A percentile compares a stretch with the other conserved stretches of the same genome.
Conservation (phyloP, 2,797 vertebrate species). For the Balearica regulorum region DNA sequence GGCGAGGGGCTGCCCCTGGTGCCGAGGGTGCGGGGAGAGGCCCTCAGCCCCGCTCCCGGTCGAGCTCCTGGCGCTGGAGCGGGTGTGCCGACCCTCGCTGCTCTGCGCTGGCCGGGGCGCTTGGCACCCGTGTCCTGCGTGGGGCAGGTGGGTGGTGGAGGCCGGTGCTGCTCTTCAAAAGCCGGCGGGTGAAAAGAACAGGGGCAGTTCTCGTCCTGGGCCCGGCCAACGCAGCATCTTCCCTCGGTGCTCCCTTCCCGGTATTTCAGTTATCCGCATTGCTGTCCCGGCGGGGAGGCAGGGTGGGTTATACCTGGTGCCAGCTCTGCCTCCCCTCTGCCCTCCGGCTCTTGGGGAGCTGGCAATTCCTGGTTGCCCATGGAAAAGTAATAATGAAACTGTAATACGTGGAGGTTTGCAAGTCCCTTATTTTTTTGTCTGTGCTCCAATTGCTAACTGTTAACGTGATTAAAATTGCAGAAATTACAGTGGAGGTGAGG, state of each 20-base stretch:
- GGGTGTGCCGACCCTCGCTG: too few relatives aligned
- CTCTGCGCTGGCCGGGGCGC: neutral
- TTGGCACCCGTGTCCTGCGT: accelerated
- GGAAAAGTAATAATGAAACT: neutral
- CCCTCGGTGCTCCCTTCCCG: accelerated
- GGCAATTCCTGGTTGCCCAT: accelerated
- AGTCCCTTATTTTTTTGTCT: too few relatives aligned
- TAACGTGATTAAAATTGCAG: neutral
- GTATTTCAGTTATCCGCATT: accelerated
- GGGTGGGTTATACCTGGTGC: accelerated
- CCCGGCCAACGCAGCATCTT: accelerated
- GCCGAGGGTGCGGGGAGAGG: neutral
- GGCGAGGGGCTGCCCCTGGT: neutral
- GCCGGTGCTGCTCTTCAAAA: accelerated
- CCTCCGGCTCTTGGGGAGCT: accelerated
- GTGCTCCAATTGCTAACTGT: neutral
- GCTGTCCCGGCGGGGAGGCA: neutral
- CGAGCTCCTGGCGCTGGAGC: neutral
- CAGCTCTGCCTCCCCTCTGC: too few relatives aligned
- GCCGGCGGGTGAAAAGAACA: accelerated
- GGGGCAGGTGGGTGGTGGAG: accelerated
- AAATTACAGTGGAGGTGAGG: neutral
- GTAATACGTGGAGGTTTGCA: accelerated
- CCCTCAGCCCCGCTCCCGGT: neutral
- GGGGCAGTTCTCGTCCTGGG: accelerated